phyloP scores from a whole-genome alignment of 2,797 vertebrate genomes.

The Typhlichthys eigenmanni region DNA sequence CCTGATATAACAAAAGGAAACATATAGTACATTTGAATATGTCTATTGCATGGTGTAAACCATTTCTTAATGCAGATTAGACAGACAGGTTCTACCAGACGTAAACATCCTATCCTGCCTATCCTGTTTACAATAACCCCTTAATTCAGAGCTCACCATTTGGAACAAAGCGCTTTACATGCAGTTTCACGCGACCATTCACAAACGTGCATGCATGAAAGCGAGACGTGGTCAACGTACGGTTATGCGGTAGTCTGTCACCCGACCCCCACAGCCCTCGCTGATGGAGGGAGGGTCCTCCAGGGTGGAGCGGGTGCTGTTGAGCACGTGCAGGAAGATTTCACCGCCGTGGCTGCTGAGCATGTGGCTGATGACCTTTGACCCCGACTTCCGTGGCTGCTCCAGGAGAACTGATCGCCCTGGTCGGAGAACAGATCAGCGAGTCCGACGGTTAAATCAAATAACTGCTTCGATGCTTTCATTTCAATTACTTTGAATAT shows the following conservation, averaged over 20 bases:
- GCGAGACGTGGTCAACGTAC: conserved; percentile 66
- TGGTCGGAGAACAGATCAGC: conserved; percentile 23
- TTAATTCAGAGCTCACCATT: not conserved
- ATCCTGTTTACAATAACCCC: not conserved
- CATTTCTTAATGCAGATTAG: too few relatives aligned
- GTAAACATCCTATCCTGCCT: too few relatives aligned
- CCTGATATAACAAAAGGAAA: conserved; percentile 71
- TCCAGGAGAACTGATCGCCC: conserved; percentile 96
- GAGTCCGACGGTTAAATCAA: not conserved
- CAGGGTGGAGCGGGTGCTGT: conserved; percentile 95
- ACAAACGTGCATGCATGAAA: not conserved
- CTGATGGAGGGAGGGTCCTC: conserved; percentile 99
- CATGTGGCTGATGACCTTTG: conserved; percentile 99
- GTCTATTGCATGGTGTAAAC: not conserved
- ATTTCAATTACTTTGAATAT: too few relatives aligned
- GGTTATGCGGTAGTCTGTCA: conserved; percentile 98
- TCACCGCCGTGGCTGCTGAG: conserved; percentile 97
- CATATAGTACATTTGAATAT: too few relatives aligned
- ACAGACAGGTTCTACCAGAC: too few relatives aligned
- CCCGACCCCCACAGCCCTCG: conserved; percentile 95
- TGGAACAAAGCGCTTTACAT: not conserved
- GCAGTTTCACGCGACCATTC: too few relatives aligned
- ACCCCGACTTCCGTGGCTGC: conserved; percentile 95
- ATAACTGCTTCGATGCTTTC: too few relatives aligned
- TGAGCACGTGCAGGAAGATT: conserved; percentile 95